phyloP scores from a whole-genome alignment of 2,888 invertebrate genomes.

The Ormia ochracea region DNA sequence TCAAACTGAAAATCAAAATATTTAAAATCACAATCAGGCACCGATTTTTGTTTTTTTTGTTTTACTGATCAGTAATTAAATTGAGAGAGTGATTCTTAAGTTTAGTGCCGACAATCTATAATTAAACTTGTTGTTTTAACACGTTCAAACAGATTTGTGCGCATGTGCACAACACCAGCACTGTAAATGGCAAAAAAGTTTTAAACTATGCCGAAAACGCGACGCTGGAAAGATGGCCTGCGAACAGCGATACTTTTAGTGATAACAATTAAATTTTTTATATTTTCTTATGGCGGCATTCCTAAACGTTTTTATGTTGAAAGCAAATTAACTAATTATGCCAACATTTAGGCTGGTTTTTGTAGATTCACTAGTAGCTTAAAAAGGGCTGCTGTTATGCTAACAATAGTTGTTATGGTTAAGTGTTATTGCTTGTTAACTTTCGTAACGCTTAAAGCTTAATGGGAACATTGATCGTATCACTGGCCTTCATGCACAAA shows the following conservation, averaged over 20 bases:
- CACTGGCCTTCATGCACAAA: too few relatives aligned
- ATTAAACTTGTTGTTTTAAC: conserved; percentile 16
- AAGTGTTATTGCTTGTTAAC: too few relatives aligned
- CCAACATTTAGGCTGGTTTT: too few relatives aligned
- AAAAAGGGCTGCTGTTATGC: too few relatives aligned
- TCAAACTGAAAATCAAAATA: background rate
- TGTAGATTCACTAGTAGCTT: too few relatives aligned
- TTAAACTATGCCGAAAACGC: conserved; percentile 40
- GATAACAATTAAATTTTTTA: background rate
- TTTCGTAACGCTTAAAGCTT: too few relatives aligned
- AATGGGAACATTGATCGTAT: too few relatives aligned
- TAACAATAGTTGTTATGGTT: too few relatives aligned
- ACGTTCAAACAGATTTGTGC: background rate
- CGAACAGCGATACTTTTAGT: background rate
- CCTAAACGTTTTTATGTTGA: too few relatives aligned
- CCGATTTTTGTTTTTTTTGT: too few relatives aligned
- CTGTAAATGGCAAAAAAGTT: conserved; percentile 32
- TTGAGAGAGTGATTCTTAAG: conserved; percentile 26
- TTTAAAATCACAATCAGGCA: background rate
- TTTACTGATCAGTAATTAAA: conserved; percentile 33
- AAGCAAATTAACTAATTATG: too few relatives aligned
- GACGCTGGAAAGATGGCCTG: conserved; percentile 28
- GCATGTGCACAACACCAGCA: background rate
- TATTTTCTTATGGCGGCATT: too few relatives aligned
- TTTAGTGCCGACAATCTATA: conserved; percentile 1